Evolutionary conservation across 2,797 vertebrate genomes (phyloP).

Genomic region (Sebastes iracundus): DNA sequence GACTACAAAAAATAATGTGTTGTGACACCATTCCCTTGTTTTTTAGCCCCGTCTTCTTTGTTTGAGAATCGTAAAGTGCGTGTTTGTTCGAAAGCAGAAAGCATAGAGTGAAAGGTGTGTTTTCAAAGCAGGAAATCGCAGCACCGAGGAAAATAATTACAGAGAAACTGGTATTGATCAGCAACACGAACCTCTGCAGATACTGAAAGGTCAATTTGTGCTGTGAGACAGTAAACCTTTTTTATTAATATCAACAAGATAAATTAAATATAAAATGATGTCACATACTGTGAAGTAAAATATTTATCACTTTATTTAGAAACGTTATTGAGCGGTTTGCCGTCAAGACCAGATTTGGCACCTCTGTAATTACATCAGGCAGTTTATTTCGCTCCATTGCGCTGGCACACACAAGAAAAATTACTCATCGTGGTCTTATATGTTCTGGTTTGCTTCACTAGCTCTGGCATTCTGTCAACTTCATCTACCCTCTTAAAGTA

Average conservation of each 20-base stretch:
- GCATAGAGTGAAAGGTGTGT: neutral
- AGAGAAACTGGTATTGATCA: slow-evolving; percentile 27
- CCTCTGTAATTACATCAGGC: neutral
- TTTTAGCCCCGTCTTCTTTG: neutral
- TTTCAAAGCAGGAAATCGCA: slow-evolving; percentile 25
- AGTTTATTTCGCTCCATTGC: neutral
- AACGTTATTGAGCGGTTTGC: neutral
- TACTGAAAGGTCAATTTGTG: neutral
- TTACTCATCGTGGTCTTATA: neutral
- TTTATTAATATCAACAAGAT: neutral
- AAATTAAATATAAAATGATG: neutral
- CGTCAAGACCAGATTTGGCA: neutral
- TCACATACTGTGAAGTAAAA: neutral
- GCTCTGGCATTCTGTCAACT: neutral
- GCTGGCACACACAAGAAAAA: neutral
- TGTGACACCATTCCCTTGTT: neutral
- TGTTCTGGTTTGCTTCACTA: neutral
- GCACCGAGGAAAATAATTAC: slow-evolving; percentile 1
- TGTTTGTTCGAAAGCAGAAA: slow-evolving; percentile 9
- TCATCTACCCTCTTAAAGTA: neutral
- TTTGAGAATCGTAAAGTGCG: neutral
- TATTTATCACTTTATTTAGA: neutral
- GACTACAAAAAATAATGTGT: neutral
- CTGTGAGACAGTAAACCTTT: neutral
- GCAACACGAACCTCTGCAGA: slow-evolving; percentile 4